phyloP scores from a whole-genome alignment of 2,888 invertebrate species.

The Calameuta pallipes region DNA sequence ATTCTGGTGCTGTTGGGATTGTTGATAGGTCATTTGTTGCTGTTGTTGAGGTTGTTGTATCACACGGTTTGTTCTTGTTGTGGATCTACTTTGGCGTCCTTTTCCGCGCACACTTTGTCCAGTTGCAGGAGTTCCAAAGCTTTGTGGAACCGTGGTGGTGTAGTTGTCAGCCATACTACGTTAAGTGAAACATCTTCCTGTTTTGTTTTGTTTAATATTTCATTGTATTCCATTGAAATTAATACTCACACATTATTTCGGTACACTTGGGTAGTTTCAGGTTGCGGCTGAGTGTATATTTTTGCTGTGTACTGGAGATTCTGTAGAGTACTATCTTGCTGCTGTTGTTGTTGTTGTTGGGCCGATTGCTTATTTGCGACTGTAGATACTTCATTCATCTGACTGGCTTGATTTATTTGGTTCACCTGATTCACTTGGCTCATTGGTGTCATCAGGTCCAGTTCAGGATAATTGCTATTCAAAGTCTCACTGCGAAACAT shows the following conservation, averaged over 20 bases:
- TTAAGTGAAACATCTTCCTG: neutral
- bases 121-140: constrained; percentile 36
- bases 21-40: constrained; percentile 45
- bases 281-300: constrained; percentile 57
- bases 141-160: constrained; percentile 36
- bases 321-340: constrained; percentile 50
- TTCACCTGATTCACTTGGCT: constrained; percentile 42
- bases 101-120: constrained; percentile 47
- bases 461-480: constrained; percentile 56
- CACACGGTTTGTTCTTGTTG: constrained; percentile 43
- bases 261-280: constrained; percentile 45
- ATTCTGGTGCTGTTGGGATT: constrained; percentile 46
- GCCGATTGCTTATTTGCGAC: constrained; percentile 30
- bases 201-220: constrained; percentile 1
- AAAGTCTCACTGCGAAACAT: constrained; percentile 53
- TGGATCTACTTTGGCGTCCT: constrained; percentile 42
- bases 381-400: constrained; percentile 28
- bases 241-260: constrained; percentile 54
- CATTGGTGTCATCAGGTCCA: constrained; percentile 59
- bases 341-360: constrained; percentile 27
- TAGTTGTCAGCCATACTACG: constrained; percentile 39
- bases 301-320: constrained; percentile 63
- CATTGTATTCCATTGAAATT: constrained; percentile 5
- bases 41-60: constrained; percentile 61
- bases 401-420: constrained; percentile 18